A percentile compares a stretch with the other conserved stretches of the same genome.
Conservation (phyloP, 2,113 vertebrate species). For the Lethenteron camtschaticum region DNA sequence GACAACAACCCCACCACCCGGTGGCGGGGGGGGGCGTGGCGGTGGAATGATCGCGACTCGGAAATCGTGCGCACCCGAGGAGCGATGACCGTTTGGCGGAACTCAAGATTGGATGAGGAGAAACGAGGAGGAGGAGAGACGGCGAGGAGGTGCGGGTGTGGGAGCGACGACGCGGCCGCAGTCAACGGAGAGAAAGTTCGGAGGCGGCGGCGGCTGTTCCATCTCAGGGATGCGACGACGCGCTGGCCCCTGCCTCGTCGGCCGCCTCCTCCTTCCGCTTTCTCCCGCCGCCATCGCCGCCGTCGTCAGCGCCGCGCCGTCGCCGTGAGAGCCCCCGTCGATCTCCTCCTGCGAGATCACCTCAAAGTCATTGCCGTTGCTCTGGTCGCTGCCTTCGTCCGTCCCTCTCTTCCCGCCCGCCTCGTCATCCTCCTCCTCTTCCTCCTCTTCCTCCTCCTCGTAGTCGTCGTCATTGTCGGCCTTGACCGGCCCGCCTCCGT, state of each 20-base stretch:
- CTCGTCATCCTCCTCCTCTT: neutral
- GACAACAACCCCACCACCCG: too few relatives aligned
- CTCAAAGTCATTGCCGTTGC: slow-evolving; percentile 99
- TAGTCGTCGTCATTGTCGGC: slow-evolving; percentile 81
- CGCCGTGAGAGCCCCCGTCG: slow-evolving; percentile 82
- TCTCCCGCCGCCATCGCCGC: slow-evolving; percentile 24
- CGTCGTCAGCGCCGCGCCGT: slow-evolving; percentile 31
- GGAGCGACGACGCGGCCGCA: neutral
- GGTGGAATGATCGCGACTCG: too few relatives aligned
- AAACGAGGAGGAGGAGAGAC: too few relatives aligned
- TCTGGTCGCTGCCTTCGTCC: slow-evolving; percentile 62
- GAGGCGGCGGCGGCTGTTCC: neutral
- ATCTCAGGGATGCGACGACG: neutral
- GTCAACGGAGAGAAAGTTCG: neutral
- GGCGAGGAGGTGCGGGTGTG: neutral
- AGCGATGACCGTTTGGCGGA: too few relatives aligned
- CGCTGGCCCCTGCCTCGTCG: neutral
- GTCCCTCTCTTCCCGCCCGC: neutral
- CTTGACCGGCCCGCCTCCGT: slow-evolving; percentile 40
- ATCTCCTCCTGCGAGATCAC: slow-evolving; percentile 98
- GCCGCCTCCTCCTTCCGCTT: slow-evolving; percentile 13
- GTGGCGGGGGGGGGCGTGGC: too few relatives aligned
- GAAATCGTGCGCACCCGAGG: too few relatives aligned
- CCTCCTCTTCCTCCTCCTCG: slow-evolving; percentile 22
- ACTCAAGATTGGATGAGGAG: too few relatives aligned